Percentiles rank a stretch among this genome's conserved stretches.
phyloP scores from a whole-genome alignment of 2,888 invertebrate genomes.

The Leptothorax acervorum region DNA sequence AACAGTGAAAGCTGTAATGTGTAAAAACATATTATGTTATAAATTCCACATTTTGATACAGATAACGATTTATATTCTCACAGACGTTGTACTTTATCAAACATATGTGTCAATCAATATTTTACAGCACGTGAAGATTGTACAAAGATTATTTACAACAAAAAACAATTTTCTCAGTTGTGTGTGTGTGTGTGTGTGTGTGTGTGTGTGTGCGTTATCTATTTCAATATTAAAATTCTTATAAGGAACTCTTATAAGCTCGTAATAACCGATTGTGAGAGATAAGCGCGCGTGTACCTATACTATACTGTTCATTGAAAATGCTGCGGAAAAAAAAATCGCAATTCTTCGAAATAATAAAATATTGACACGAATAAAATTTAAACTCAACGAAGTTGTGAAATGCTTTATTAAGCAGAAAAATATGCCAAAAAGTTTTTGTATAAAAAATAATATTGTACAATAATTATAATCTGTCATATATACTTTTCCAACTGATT shows the following conservation, averaged over 20 bases:
- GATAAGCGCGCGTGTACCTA: not conserved
- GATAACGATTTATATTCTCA: not conserved
- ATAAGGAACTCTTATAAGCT: constrained; percentile 9
- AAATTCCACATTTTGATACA: not conserved
- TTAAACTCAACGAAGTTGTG: constrained; percentile 2
- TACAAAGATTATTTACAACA: not conserved
- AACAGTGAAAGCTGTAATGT: no score
- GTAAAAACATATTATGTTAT: no score
- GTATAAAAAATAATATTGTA: not conserved
- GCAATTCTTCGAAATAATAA: constrained; percentile 10
- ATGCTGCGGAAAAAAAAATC: not conserved
- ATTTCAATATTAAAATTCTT: constrained; percentile 33
- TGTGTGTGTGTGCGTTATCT: not conserved
- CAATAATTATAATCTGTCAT: not conserved
- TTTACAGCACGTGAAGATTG: not conserved
- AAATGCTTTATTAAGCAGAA: not conserved
- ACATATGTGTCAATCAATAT: constrained; percentile 9
- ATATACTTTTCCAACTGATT: not conserved
- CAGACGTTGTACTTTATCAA: not conserved
- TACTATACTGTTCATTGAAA: not conserved
- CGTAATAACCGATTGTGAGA: constrained; percentile 1
- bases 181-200: no score
- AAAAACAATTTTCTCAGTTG: not conserved
- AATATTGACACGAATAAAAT: constrained; percentile 40
- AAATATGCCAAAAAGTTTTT: not conserved